phyloP scores from a whole-genome alignment of 30 jellyfish, hydroid and myxozoan species.

The Catostylus mosaicus region DNA sequence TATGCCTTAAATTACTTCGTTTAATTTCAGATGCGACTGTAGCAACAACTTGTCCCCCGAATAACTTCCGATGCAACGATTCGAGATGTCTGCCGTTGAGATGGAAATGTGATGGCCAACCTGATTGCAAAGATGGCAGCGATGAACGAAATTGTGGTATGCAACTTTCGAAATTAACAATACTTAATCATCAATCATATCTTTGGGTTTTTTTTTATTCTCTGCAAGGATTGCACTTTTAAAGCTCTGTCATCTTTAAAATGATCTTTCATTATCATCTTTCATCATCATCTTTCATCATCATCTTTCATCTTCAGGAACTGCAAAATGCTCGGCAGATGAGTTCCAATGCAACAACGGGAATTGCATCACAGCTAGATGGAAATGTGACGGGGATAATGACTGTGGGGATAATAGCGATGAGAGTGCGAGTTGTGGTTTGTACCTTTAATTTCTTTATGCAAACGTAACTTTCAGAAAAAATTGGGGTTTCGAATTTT shows the following conservation, averaged over 20 bases:
- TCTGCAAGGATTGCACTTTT: not conserved
- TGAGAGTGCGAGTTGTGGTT: conserved; percentile 48
- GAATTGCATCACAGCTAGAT: conserved; percentile 62
- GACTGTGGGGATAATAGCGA: conserved; percentile 82
- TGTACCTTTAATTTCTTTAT: not conserved
- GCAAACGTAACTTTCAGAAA: no score
- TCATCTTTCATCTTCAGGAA: not conserved
- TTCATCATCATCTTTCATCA: not conserved
- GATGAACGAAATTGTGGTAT: conserved; percentile 81
- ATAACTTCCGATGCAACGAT: conserved; percentile 62
- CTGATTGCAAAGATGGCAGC: conserved; percentile 75
- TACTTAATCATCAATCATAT: no score
- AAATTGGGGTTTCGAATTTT: no score
- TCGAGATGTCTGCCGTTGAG: conserved; percentile 74
- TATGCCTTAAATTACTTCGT: no score
- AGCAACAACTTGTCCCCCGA: conserved; percentile 62
- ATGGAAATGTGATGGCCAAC: conserved; percentile 78
- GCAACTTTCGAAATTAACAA: no score
- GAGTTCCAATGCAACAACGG: conserved; percentile 79
- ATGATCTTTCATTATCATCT: not conserved
- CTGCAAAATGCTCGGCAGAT: conserved; percentile 55
- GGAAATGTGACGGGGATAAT: conserved; percentile 87
- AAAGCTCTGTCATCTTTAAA: not conserved
- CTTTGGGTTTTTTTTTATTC: no score
- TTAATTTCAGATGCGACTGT: conserved; percentile 44